phyloP scores from a whole-genome alignment of 2,113 vertebrate species.

The Oceanites oceanicus region DNA sequence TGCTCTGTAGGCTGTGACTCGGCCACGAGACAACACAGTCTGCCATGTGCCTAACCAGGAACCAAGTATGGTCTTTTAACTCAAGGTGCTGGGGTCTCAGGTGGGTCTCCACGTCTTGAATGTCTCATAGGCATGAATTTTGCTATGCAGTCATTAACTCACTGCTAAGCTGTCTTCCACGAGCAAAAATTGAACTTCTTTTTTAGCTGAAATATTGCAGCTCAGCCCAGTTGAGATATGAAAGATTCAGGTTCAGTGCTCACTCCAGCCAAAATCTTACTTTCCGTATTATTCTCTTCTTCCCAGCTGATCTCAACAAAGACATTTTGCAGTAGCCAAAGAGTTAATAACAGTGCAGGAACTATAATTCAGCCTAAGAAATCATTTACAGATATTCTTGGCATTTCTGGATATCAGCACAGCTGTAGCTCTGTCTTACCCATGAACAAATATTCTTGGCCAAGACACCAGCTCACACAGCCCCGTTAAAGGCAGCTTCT shows the following conservation, averaged over 20 bases:
- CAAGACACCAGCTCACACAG: background rate
- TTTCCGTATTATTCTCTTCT: background rate
- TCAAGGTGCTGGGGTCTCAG: background rate
- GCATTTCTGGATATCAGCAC: background rate
- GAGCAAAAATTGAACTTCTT: background rate
- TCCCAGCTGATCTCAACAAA: background rate
- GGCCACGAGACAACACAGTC: accelerated
- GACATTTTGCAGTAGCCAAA: background rate
- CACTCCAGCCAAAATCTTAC: background rate
- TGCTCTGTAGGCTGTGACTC: background rate
- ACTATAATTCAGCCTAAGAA: background rate
- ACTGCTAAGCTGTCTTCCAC: background rate
- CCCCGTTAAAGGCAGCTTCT: background rate
- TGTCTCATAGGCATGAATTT: background rate
- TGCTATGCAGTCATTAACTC: background rate
- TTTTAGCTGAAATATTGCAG: background rate
- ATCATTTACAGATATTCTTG: background rate
- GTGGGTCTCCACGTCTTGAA: background rate
- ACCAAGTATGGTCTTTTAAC: background rate
- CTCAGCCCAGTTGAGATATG: background rate
- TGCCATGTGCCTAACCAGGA: background rate
- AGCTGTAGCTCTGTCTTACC: background rate
- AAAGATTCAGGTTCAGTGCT: background rate
- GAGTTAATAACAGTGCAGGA: background rate
- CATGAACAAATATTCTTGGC: conserved; percentile 21